Evolutionary conservation across 2,113 vertebrate genomes (phyloP).

Genomic region (Dromas ardeola): DNA sequence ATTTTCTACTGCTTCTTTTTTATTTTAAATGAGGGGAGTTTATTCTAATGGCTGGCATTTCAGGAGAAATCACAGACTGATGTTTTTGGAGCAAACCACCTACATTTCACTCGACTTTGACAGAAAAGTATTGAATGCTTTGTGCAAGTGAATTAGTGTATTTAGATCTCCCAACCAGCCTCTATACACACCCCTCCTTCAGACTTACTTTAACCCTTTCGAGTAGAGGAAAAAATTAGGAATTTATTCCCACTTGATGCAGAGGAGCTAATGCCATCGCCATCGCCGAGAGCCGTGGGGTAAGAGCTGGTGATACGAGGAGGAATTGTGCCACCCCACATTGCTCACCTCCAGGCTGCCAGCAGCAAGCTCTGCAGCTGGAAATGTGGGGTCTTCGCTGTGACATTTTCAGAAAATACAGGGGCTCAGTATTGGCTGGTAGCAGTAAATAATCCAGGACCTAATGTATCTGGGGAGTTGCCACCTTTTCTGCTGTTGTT

Average conservation of each 20-base stretch:
- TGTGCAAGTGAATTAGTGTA: not conserved
- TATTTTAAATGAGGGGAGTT: not conserved
- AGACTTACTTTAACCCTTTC: not conserved
- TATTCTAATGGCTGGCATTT: not conserved
- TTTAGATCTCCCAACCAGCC: not conserved
- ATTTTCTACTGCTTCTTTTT: not conserved
- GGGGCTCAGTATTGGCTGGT: not conserved
- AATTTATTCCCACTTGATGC: not conserved
- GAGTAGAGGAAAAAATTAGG: not conserved
- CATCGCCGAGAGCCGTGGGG: not conserved
- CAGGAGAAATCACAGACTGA: not conserved
- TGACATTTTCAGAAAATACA: not conserved
- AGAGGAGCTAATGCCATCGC: not conserved
- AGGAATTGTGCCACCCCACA: not conserved
- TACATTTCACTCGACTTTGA: not conserved
- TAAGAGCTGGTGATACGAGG: accelerated
- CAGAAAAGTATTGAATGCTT: not conserved
- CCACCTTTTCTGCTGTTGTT: not conserved
- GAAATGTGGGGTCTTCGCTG: not conserved
- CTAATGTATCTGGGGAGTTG: not conserved
- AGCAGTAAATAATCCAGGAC: not conserved
- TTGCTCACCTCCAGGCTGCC: not conserved
- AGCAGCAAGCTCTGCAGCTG: not conserved
- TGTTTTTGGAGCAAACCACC: not conserved
- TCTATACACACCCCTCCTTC: not conserved